Conservation (phyloP, 2,797 vertebrate genomes). For the Centroberyx gerrardi region DNA sequence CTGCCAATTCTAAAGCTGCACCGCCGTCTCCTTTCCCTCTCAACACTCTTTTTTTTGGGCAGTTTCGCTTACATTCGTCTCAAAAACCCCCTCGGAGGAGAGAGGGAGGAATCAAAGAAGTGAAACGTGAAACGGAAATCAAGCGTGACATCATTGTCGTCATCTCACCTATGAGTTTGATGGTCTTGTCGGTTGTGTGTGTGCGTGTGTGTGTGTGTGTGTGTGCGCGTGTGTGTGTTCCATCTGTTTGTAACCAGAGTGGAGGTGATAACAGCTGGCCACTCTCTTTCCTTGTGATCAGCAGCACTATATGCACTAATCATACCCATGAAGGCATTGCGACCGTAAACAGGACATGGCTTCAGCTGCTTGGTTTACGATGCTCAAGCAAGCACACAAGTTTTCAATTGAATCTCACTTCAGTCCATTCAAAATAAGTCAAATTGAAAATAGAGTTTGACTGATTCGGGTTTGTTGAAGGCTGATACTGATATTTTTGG, state of each 20-base stretch:
- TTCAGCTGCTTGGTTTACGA: slow-evolving; percentile 27
- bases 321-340: slow-evolving; percentile 63
- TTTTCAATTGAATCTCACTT: not conserved
- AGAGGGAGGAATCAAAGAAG: slow-evolving; percentile 38
- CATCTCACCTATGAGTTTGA: slow-evolving; percentile 62
- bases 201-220: slow-evolving; percentile 15
- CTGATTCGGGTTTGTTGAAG: no score
- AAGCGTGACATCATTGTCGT: slow-evolving; percentile 25
- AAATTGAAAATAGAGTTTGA: no score
- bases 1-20: not conserved
- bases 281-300: slow-evolving; percentile 32
- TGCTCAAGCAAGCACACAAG: slow-evolving; percentile 12
- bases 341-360: slow-evolving; percentile 19
- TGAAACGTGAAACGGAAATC: slow-evolving; percentile 2
- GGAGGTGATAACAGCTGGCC: slow-evolving; percentile 29
- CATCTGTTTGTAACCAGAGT: not conserved
- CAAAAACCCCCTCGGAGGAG: slow-evolving; percentile 12
- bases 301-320: slow-evolving; percentile 66
- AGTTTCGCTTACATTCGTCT: not conserved
- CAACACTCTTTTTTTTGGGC: not conserved
- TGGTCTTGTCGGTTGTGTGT: not conserved
- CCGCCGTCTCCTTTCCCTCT: not conserved
- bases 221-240: slow-evolving; percentile 4
- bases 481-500: no score
- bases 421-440: not conserved